Evolutionary conservation across 2,113 vertebrate species (phyloP).

Genomic region (Trematocara zebra): DNA sequence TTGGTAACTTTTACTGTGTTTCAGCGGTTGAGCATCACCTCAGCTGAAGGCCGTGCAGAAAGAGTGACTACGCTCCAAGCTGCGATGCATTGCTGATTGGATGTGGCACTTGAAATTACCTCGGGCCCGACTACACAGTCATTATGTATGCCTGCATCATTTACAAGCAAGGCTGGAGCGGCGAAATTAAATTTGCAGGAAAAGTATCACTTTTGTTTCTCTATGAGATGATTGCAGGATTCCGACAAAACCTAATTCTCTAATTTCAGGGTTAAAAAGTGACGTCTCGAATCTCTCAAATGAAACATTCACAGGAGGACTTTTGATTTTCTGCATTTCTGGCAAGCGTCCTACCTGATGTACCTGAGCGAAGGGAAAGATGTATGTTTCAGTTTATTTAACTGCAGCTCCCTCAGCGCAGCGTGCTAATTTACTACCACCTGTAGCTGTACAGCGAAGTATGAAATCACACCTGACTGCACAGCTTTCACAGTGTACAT

Average conservation of each 20-base stretch:
- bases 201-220: constrained; percentile 63
- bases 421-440: neutral
- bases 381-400: neutral
- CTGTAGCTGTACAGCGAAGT: neutral
- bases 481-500: neutral
- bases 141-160: constrained; percentile 57
- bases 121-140: constrained; percentile 39
- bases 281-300: neutral
- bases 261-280: constrained; percentile 38
- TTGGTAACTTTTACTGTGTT: constrained; percentile 31
- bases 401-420: neutral
- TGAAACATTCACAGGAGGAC: constrained; percentile 11
- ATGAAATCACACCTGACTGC: constrained; percentile 19
- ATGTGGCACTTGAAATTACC: constrained; percentile 61
- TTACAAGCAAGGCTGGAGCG: constrained; percentile 47
- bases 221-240: constrained; percentile 40
- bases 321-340: neutral
- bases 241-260: constrained; percentile 48
- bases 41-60: constrained; percentile 15
- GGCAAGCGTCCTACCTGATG: neutral
- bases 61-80: constrained; percentile 18
- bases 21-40: constrained; percentile 39
- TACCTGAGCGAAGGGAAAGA: neutral
- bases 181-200: constrained; percentile 47
- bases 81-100: constrained; percentile 64